Percentiles rank a stretch among this genome's conserved stretches.
Conservation (phyloP, 2,888 invertebrate genomes). For the Drosophila neonasuta region DNA sequence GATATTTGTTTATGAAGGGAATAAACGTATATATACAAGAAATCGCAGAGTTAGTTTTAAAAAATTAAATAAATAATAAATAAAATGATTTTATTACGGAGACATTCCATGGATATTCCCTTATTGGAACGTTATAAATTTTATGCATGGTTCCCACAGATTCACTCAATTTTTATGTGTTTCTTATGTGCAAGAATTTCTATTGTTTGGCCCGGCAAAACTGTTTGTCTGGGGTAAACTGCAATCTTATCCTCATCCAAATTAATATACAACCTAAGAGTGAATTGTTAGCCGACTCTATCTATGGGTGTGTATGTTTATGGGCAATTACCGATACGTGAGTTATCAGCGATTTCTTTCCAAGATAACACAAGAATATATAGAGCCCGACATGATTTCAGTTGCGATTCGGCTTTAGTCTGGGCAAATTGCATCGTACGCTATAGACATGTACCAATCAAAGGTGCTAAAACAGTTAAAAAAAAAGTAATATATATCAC, state of each 20-base stretch:
- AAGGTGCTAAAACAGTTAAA: slow-evolving; percentile 43
- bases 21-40: no score
- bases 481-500: background rate
- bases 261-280: slow-evolving; percentile 43
- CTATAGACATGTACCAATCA: slow-evolving; percentile 53
- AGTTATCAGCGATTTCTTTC: slow-evolving; percentile 51
- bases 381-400: slow-evolving; percentile 36
- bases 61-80: no score
- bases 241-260: slow-evolving; percentile 67
- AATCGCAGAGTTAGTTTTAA: no score
- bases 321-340: slow-evolving; percentile 57
- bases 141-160: background rate
- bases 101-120: no score
- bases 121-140: no score
- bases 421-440: slow-evolving; percentile 18
- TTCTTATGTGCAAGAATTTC: background rate
- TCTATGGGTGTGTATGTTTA: slow-evolving; percentile 20
- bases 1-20: no score
- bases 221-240: slow-evolving; percentile 16
- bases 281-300: background rate
- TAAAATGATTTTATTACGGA: no score
- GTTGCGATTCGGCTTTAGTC: slow-evolving; percentile 43
- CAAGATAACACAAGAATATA: slow-evolving; percentile 48
- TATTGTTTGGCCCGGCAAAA: slow-evolving; percentile 2
- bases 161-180: background rate